Percentiles rank a stretch among this genome's conserved stretches.
phyloP scores from a whole-genome alignment of 2,888 invertebrate genomes.

The Aethes cnicana region DNA sequence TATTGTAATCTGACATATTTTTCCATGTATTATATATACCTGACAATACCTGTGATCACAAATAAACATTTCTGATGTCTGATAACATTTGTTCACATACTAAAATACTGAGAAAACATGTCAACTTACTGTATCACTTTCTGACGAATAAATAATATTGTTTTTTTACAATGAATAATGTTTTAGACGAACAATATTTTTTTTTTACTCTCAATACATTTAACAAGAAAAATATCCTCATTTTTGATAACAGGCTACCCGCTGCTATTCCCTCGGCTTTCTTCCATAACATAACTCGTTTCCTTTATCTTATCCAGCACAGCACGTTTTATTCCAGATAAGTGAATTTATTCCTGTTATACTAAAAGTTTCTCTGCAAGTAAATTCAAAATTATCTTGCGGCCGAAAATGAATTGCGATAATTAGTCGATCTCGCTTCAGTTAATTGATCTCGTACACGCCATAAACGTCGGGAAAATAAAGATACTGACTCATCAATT shows the following conservation, averaged over 20 bases:
- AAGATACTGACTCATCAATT: constrained; percentile 28
- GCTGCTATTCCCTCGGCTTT: constrained; percentile 39
- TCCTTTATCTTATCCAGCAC: constrained; percentile 50
- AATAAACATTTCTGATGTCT: no score
- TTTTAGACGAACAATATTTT: background rate
- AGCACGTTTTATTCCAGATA: constrained; percentile 46
- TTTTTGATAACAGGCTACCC: constrained; percentile 33
- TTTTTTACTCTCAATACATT: constrained; percentile 27
- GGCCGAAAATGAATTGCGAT: constrained; percentile 16
- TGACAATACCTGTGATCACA: no score
- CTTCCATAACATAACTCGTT: constrained; percentile 46
- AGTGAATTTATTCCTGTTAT: constrained; percentile 43
- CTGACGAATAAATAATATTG: no score
- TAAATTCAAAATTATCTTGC: constrained; percentile 10
- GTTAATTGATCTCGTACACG: constrained; percentile 19
- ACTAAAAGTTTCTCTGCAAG: constrained; percentile 4
- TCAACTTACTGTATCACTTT: no score
- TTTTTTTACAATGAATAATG: background rate
- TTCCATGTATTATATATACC: no score
- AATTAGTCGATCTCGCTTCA: constrained; percentile 26
- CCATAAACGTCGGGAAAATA: constrained; percentile 18
- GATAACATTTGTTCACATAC: no score
- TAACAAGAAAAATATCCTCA: constrained; percentile 37
- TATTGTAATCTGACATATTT: no score
- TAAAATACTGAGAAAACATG: no score